These are phyloP conservation scores for Phalacrocorax pelagicus DNA, from an alignment of 2,113 vertebrate species.

Conservation along the genomic window DNA sequence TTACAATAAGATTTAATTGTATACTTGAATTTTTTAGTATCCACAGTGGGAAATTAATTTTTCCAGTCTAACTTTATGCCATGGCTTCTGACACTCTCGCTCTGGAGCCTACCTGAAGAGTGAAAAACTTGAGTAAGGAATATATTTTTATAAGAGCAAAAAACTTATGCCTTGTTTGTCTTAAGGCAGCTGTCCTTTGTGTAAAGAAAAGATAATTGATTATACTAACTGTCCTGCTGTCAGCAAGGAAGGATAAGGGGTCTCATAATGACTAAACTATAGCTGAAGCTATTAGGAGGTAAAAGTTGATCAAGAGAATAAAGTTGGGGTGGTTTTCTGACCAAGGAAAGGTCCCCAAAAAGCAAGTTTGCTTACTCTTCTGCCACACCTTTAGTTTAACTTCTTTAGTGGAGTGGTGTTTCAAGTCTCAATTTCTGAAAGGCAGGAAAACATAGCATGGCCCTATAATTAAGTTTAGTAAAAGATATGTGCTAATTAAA, in stretches of 20 bases:
- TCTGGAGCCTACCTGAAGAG: neutral
- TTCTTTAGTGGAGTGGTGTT: neutral
- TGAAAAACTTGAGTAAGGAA: neutral
- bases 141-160: neutral
- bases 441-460: neutral
- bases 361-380: neutral
- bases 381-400: neutral
- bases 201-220: neutral
- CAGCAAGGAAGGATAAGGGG: neutral
- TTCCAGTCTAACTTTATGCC: neutral
- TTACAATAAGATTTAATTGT: neutral
- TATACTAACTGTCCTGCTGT: neutral
- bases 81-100: neutral
- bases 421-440: neutral
- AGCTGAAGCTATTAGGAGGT: neutral
- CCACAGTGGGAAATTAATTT: neutral
- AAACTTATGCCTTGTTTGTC: neutral
- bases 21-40: neutral
- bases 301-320: neutral
- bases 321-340: neutral
- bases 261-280: neutral
- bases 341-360: neutral
- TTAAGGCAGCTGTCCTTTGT: neutral
- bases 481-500: neutral
- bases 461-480: neutral